A percentile compares a stretch with the other conserved stretches of the same genome.
Evolutionary conservation across 2,113 vertebrate species (phyloP).

Genomic region (Ramphastos sulfuratus): DNA sequence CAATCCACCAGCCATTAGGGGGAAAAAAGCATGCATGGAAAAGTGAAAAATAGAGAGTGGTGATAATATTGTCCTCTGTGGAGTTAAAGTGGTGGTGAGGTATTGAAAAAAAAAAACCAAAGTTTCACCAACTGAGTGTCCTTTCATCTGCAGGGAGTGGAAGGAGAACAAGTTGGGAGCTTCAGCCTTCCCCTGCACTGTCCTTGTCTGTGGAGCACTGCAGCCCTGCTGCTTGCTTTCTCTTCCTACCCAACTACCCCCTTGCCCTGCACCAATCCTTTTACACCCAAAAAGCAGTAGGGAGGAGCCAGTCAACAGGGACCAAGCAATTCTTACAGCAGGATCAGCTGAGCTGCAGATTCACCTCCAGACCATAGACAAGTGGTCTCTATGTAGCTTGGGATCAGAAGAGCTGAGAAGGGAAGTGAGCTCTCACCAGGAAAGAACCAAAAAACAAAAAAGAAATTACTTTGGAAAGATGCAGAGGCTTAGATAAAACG

Average conservation of each 20-base stretch:
- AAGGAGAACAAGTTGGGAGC: neutral
- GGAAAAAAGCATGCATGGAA: neutral
- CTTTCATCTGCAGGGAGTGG: neutral
- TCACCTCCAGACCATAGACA: neutral
- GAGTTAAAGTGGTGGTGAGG: neutral
- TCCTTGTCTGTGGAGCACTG: neutral
- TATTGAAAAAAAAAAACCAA: neutral
- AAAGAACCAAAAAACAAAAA: neutral
- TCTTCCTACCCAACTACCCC: neutral
- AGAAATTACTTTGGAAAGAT: neutral
- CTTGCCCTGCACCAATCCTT: neutral
- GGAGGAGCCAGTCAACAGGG: neutral
- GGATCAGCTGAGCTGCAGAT: neutral
- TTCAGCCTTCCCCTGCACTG: neutral
- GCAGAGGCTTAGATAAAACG: neutral
- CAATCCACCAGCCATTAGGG: neutral
- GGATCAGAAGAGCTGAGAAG: neutral
- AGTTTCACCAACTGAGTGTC: fast-evolving
- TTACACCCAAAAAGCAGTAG: neutral
- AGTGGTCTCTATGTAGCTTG: neutral
- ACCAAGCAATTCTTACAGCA: neutral
- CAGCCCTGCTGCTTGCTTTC: neutral
- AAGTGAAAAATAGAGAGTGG: neutral
- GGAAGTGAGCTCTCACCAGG: neutral
- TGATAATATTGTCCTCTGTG: neutral